Conservation (phyloP, 2,113 vertebrate genomes). For the Puntigrus tetrazona region DNA sequence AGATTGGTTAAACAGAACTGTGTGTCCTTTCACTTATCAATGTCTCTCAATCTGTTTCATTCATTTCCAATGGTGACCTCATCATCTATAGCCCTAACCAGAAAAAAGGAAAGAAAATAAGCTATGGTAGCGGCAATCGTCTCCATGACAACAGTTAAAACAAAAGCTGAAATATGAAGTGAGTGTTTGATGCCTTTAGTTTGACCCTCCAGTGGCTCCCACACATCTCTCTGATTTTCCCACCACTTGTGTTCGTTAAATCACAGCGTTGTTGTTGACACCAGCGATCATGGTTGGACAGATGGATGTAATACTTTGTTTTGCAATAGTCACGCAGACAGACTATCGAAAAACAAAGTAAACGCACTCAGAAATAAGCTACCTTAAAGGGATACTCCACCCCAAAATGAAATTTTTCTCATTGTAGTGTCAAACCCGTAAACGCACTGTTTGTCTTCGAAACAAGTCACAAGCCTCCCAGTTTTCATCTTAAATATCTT, state of each 20-base stretch:
- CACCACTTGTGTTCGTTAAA: slow-evolving; percentile 14
- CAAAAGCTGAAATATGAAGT: slow-evolving; percentile 49
- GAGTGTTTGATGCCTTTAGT: slow-evolving; percentile 36
- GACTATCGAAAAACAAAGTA: neutral
- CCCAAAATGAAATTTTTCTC: too few species aligned
- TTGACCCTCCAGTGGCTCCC: slow-evolving; percentile 15
- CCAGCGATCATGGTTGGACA: slow-evolving; percentile 5
- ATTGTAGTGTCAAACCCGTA: too few species aligned
- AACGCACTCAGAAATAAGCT: neutral
- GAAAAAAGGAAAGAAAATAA: slow-evolving; percentile 33
- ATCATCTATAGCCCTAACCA: slow-evolving; percentile 38
- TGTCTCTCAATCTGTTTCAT: slow-evolving; percentile 45
- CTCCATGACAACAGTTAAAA: slow-evolving; percentile 51
- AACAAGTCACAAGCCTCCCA: too few species aligned
- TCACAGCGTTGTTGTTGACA: slow-evolving; percentile 45
- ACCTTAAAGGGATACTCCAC: too few species aligned
- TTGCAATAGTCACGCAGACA: neutral
- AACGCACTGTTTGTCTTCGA: too few species aligned
- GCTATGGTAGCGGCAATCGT: slow-evolving; percentile 33
- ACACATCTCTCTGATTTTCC: slow-evolving; percentile 7
- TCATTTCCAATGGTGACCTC: slow-evolving; percentile 57
- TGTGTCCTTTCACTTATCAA: slow-evolving; percentile 48
- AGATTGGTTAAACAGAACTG: slow-evolving; percentile 39
- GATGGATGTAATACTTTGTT: neutral
- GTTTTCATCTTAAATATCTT: too few species aligned